A percentile compares a stretch with the other conserved stretches of the same genome.
These are phyloP conservation scores for Calameuta filiformis DNA, from an alignment of 2,888 invertebrate species.

Conservation along the genomic window DNA sequence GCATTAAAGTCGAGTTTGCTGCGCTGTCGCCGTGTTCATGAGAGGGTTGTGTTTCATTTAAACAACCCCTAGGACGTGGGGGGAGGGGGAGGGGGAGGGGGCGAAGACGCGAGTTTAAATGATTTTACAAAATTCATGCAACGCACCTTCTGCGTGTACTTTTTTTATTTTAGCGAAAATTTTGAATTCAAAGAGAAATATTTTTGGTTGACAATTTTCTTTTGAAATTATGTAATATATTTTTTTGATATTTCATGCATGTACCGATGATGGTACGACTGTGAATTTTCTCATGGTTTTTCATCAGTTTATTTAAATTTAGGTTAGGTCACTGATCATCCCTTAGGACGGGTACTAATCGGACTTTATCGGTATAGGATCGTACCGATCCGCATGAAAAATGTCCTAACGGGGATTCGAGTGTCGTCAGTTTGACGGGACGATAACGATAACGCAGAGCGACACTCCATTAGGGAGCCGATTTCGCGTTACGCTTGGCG, in stretches of 20 bases:
- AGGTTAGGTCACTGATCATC: neutral
- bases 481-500: constrained; percentile 2
- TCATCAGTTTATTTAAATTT: neutral
- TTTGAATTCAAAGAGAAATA: neutral
- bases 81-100: too few relatives aligned
- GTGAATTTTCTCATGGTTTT: neutral
- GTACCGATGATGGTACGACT: neutral
- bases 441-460: constrained; percentile 7
- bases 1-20: constrained; percentile 7
- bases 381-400: constrained; percentile 1
- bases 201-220: neutral
- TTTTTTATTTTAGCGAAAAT: neutral
- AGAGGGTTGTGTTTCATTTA: constrained; percentile 5
- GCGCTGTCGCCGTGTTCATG: neutral
- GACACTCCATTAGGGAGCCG: constrained; percentile 8
- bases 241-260: neutral
- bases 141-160: neutral
- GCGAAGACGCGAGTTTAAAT: neutral
- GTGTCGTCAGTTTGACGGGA: constrained; percentile 1
- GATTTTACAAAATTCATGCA: neutral
- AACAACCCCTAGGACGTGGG: neutral
- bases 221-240: neutral
- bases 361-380: neutral
- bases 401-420: constrained; percentile 5
- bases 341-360: neutral